These are phyloP conservation scores for Corticium candelabrum DNA, from an alignment of 37 sponge, comb jelly and placozoan genomes.

Conservation along the genomic window DNA sequence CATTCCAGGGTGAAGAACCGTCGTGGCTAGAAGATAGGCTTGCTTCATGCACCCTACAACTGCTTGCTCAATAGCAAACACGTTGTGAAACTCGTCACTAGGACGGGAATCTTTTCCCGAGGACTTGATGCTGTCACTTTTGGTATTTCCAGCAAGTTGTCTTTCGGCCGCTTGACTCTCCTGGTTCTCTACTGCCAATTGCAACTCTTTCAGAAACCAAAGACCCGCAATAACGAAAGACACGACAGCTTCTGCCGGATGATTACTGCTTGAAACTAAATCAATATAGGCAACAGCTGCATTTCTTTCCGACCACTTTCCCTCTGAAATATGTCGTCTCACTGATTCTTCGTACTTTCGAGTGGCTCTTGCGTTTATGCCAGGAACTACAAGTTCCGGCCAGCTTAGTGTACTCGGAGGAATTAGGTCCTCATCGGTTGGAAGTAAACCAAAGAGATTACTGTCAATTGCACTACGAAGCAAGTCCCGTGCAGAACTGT, in stretches of 20 bases:
- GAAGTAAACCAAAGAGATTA: background rate
- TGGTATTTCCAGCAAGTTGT: too few relatives aligned
- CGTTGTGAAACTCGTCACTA: background rate
- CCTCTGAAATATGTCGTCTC: constrained; percentile 15
- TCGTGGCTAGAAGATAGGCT: constrained; percentile 8
- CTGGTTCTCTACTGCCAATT: background rate
- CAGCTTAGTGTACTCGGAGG: background rate
- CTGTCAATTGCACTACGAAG: background rate
- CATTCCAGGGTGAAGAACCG: constrained; percentile 50
- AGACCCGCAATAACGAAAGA: constrained; percentile 42
- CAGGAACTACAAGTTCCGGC: background rate
- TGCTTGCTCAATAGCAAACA: constrained; percentile 22
- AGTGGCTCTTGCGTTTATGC: background rate
- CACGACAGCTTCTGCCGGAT: constrained; percentile 35
- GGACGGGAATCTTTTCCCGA: background rate
- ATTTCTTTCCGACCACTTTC: constrained; percentile 13
- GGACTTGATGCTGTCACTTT: background rate
- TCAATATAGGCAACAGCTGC: constrained; percentile 55
- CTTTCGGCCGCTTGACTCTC: background rate
- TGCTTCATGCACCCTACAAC: background rate
- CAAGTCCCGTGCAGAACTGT: too few relatives aligned
- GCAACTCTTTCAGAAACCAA: constrained; percentile 39
- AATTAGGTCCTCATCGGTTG: background rate
- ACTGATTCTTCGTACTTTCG: constrained; percentile 28
- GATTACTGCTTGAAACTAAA: constrained; percentile 25